Evolutionary conservation across 2,113 vertebrate species (phyloP).

Genomic region (Platycercus adscitus): DNA sequence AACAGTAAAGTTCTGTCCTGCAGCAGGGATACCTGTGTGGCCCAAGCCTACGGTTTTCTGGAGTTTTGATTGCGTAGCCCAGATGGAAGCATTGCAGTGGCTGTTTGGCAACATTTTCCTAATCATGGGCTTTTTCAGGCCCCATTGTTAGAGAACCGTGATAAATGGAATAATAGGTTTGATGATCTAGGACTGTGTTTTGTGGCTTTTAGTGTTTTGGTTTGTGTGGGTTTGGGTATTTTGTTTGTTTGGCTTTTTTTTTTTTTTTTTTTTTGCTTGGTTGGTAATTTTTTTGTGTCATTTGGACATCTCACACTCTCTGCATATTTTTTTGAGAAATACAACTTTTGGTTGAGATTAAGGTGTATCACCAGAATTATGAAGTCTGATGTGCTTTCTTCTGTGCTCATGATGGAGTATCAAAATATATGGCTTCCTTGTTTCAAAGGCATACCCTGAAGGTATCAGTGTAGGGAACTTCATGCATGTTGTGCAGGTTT

Average conservation of each 20-base stretch:
- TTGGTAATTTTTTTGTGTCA: neutral
- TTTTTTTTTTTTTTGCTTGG: neutral
- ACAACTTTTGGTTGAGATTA: neutral
- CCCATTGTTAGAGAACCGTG: neutral
- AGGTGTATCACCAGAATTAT: neutral
- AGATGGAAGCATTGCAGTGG: neutral
- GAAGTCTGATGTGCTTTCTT: neutral
- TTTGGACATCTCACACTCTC: neutral
- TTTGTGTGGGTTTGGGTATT: neutral
- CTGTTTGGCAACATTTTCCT: neutral
- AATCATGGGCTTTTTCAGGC: neutral
- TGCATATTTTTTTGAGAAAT: neutral
- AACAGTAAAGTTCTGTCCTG: neutral
- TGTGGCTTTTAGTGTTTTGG: accelerated
- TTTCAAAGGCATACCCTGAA: neutral
- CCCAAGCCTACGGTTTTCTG: neutral
- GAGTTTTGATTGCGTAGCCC: neutral
- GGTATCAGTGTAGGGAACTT: neutral
- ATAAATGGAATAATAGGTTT: neutral
- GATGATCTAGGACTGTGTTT: neutral
- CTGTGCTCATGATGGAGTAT: neutral
- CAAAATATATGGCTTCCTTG: neutral
- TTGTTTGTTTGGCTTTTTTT: neutral
- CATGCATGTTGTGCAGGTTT: accelerated
- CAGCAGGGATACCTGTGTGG: neutral